Conservation (phyloP, 35 echinoderm and acorn worm genomes). For the Anneissia japonica region DNA sequence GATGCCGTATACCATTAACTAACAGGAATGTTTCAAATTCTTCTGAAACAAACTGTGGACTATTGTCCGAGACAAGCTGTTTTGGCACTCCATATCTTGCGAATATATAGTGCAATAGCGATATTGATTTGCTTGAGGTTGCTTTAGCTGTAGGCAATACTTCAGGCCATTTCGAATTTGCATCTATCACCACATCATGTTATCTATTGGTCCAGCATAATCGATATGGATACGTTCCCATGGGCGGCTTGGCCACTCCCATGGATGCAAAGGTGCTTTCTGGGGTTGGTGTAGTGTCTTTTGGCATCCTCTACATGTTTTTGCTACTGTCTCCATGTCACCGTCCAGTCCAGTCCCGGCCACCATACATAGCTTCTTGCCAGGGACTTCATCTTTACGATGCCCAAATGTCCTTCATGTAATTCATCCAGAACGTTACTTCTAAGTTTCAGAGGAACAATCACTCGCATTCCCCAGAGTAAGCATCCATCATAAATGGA, state of each 20-base stretch:
- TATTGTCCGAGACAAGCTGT: neutral
- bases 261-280: conserved; percentile 35
- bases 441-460: conserved; percentile 37
- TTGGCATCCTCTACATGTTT: conserved; percentile 39
- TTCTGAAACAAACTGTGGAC: neutral
- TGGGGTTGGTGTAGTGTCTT: conserved; percentile 20
- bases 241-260: conserved; percentile 41
- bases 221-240: conserved; percentile 63
- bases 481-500: conserved; percentile 31
- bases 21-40: conserved; percentile 1
- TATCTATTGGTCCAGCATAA: conserved; percentile 54
- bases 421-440: conserved; percentile 20
- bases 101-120: conserved; percentile 35
- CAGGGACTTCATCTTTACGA: conserved; percentile 33
- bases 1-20: neutral
- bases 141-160: conserved; percentile 33
- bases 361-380: conserved; percentile 23
- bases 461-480: conserved; percentile 42
- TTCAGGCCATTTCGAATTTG: conserved; percentile 69
- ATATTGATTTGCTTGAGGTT: conserved; percentile 44
- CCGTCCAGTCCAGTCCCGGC: conserved; percentile 11
- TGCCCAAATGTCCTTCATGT: conserved; percentile 45
- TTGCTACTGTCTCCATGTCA: conserved; percentile 28
- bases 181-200: conserved; percentile 62
- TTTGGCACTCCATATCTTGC: conserved; percentile 46